Percentiles rank a stretch among this genome's conserved stretches.
These are phyloP conservation scores for Drosophila neutralis DNA, from an alignment of 2,888 invertebrate genomes.

Conservation along the genomic window DNA sequence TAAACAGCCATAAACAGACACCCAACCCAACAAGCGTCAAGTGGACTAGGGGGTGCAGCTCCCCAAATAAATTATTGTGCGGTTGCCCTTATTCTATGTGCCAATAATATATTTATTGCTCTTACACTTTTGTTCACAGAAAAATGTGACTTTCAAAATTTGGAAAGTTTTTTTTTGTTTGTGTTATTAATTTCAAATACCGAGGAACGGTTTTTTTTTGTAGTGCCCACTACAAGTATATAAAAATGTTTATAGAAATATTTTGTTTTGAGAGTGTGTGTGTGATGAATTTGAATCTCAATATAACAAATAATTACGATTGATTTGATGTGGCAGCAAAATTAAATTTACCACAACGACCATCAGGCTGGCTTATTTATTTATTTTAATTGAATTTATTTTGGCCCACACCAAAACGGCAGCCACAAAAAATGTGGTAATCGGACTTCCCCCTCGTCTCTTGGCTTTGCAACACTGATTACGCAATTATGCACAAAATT, in stretches of 20 bases:
- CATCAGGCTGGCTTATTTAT: slow-evolving; percentile 51
- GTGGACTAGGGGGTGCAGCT: slow-evolving; percentile 8
- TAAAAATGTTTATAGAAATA: not conserved
- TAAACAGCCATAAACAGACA: slow-evolving; percentile 26
- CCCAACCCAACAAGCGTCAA: slow-evolving; percentile 26
- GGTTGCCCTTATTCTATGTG: slow-evolving; percentile 9
- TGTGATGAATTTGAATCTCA: not conserved
- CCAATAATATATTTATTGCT: slow-evolving; percentile 10
- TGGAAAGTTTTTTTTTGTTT: not conserved
- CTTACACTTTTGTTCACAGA: not conserved
- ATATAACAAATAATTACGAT: not conserved
- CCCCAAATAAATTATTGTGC: slow-evolving; percentile 19
- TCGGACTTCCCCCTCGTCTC: not conserved
- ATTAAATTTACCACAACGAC: slow-evolving; percentile 46
- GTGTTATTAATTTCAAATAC: not conserved
- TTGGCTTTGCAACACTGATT: slow-evolving; percentile 58
- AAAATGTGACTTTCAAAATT: slow-evolving; percentile 7
- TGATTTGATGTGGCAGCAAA: slow-evolving; percentile 14
- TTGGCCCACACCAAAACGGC: slow-evolving; percentile 23
- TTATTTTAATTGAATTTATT: slow-evolving; percentile 59
- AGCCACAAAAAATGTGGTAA: not conserved
- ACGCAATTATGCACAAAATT: slow-evolving; percentile 73
- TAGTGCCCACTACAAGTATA: not conserved
- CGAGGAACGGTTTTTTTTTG: not conserved
- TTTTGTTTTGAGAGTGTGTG: not conserved